phyloP scores from a whole-genome alignment of 2,797 vertebrate species.

The Coccyzus lansbergi region DNA sequence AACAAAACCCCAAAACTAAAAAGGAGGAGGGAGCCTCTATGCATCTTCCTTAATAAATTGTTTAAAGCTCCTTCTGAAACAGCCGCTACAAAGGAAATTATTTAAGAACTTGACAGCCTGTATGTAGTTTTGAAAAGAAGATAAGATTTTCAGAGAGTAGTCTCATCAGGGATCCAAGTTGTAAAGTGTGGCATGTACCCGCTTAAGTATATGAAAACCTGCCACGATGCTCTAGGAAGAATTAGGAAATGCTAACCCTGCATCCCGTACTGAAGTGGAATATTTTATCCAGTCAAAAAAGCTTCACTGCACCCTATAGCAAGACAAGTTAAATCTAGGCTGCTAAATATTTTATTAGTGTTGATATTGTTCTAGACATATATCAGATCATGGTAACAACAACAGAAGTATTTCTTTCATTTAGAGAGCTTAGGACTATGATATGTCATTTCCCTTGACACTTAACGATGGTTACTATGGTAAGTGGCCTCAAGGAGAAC shows the following conservation, averaged over 20 bases:
- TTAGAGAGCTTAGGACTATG: background rate
- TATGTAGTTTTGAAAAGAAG: constrained; percentile 17
- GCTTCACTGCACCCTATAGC: constrained; percentile 9
- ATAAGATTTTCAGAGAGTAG: constrained; percentile 26
- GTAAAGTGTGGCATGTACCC: constrained; percentile 36
- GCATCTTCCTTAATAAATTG: constrained; percentile 13
- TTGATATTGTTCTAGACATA: background rate
- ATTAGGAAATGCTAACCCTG: constrained; percentile 46
- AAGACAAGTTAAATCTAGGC: constrained; percentile 13
- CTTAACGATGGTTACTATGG: background rate
- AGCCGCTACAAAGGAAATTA: background rate
- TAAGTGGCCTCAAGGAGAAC: background rate
- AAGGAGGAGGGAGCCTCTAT: background rate
- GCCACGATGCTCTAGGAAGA: constrained; percentile 36
- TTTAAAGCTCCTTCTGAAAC: background rate
- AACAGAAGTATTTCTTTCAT: background rate
- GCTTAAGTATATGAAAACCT: constrained; percentile 60
- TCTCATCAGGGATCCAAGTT: constrained; percentile 19
- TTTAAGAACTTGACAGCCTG: background rate
- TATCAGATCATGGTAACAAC: background rate
- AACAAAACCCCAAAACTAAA: background rate
- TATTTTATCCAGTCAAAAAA: constrained; percentile 61
- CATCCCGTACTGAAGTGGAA: constrained; percentile 4
- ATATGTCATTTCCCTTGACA: background rate
- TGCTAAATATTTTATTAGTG: constrained; percentile 50